A percentile compares a stretch with the other conserved stretches of the same genome.
phyloP scores from a whole-genome alignment of 35 echinoderm and acorn worm species.

The Lytechinus variegatus region DNA sequence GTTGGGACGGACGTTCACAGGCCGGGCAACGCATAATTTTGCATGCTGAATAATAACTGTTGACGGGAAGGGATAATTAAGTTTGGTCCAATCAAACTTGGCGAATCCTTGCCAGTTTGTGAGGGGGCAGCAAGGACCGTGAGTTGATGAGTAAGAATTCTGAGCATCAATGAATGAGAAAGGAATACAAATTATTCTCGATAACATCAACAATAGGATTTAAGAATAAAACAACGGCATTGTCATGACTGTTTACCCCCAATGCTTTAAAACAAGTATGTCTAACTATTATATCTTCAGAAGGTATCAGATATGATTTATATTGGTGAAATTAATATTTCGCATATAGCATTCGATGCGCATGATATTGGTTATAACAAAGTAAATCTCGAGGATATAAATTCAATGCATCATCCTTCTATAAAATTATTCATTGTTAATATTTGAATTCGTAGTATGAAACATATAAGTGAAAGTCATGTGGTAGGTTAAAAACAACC shows the following conservation, averaged over 20 bases:
- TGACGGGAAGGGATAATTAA: conserved; percentile 42
- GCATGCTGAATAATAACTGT: conserved; percentile 26
- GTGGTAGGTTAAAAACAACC: too few relatives aligned
- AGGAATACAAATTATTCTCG: not conserved
- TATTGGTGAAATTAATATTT: not conserved
- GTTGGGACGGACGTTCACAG: not conserved
- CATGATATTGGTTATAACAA: not conserved
- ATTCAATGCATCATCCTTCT: not conserved
- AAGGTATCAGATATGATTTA: not conserved
- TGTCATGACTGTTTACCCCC: not conserved
- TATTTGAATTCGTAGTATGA: too few relatives aligned
- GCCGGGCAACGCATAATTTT: not conserved
- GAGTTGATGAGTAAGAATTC: conserved; percentile 28
- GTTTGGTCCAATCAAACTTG: conserved; percentile 5
- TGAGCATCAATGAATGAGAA: not conserved
- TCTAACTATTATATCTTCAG: not conserved
- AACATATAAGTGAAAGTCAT: too few relatives aligned
- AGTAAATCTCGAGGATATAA: not conserved
- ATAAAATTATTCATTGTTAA: too few relatives aligned
- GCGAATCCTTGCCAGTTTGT: not conserved
- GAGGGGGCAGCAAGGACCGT: conserved; percentile 2
- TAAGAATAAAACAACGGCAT: not conserved
- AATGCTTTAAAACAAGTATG: not conserved
- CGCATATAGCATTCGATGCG: not conserved
- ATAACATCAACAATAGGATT: not conserved